These are phyloP conservation scores for Hirtodrosophila confusa DNA, from an alignment of 2,888 invertebrate genomes.

Conservation along the genomic window DNA sequence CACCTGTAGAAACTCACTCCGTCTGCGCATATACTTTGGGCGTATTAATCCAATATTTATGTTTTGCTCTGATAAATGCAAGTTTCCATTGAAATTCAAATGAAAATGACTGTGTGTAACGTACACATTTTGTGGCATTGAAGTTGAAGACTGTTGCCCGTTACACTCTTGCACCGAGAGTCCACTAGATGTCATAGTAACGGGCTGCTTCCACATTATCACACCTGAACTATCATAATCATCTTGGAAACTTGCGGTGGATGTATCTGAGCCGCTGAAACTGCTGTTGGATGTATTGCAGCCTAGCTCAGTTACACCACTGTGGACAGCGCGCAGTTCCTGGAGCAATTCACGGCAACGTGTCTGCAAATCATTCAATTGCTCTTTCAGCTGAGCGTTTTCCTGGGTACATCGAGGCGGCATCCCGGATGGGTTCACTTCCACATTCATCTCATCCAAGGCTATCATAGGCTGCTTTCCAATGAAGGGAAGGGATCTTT, in stretches of 20 bases:
- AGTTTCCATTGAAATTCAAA: conserved; percentile 49
- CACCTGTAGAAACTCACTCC: conserved; percentile 62
- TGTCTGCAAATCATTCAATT: conserved; percentile 41
- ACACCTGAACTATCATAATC: conserved; percentile 2
- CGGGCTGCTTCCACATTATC: conserved; percentile 30
- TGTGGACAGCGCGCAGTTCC: conserved; percentile 41
- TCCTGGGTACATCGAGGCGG: background rate
- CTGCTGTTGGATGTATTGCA: conserved; percentile 14
- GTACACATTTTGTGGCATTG: conserved; percentile 33
- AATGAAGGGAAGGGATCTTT: background rate
- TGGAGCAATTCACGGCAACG: conserved; percentile 42
- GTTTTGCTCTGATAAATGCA: conserved; percentile 20
- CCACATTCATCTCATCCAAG: background rate
- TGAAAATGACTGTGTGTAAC: conserved; percentile 61
- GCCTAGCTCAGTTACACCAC: background rate
- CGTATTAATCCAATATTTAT: conserved; percentile 20
- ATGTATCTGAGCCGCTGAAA: conserved; percentile 7
- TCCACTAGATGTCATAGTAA: background rate
- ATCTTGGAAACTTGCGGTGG: background rate
- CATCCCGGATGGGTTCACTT: background rate
- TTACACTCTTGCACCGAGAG: background rate
- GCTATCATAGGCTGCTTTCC: too few relatives aligned
- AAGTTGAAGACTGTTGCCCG: background rate
- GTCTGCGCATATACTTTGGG: conserved; percentile 6
- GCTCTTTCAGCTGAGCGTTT: conserved; percentile 31